phyloP scores from a whole-genome alignment of 1,140 invertebrate species.

The Trachymyrmex septentrionalis region DNA sequence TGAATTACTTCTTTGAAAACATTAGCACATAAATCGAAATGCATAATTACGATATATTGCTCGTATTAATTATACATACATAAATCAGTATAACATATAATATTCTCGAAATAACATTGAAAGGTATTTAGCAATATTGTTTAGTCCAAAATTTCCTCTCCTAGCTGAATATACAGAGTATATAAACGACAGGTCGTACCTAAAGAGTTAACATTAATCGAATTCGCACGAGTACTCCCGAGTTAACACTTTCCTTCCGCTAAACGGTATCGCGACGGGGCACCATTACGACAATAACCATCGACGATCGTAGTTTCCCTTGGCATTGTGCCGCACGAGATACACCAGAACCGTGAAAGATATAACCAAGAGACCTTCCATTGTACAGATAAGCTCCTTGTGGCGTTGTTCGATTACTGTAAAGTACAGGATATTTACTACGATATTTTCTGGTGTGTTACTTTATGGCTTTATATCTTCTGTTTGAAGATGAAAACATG shows the following conservation, averaged over 20 bases:
- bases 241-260: constrained; percentile 27
- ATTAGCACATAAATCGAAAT: neutral
- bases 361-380: constrained; percentile 27
- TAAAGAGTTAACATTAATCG: constrained; percentile 39
- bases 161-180: neutral
- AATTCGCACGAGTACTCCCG: constrained; percentile 28
- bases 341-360: constrained; percentile 19
- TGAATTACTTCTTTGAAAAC: constrained; percentile 5
- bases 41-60: neutral
- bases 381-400: constrained; percentile 45
- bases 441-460: constrained; percentile 29
- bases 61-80: neutral
- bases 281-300: constrained; percentile 28
- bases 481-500: neutral
- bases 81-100: neutral
- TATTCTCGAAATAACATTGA: neutral
- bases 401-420: constrained; percentile 26
- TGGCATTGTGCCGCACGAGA: constrained; percentile 40
- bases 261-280: constrained; percentile 2
- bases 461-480: constrained; percentile 12
- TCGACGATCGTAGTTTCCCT: constrained; percentile 27
- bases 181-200: neutral
- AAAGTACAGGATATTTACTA: constrained; percentile 29
- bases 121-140: neutral
- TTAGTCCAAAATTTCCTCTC: neutral